A percentile compares a stretch with the other conserved stretches of the same genome.
Evolutionary conservation across 2,797 vertebrate genomes (phyloP).

Genomic region (Taeniopygia guttata): DNA sequence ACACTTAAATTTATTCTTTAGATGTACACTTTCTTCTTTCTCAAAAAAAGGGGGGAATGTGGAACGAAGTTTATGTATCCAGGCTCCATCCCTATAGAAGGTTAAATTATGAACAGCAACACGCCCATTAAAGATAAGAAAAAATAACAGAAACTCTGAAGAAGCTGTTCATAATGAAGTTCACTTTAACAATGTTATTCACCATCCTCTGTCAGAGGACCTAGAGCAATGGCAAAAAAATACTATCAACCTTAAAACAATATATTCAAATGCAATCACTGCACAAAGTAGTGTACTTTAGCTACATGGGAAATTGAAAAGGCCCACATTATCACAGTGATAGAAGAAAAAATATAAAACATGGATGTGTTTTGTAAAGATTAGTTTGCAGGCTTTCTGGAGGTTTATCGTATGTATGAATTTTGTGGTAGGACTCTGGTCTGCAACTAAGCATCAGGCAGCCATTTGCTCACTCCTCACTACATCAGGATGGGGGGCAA

Average conservation of each 20-base stretch:
- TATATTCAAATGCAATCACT: conserved; percentile 14
- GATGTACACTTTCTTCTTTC: neutral
- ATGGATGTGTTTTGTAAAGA: neutral
- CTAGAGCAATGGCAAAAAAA: neutral
- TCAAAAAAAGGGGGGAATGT: neutral
- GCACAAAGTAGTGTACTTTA: neutral
- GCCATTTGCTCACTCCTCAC: neutral
- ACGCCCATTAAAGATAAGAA: neutral
- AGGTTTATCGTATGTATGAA: neutral
- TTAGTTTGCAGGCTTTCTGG: neutral
- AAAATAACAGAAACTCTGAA: neutral
- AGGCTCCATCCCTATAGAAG: neutral
- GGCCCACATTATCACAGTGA: neutral
- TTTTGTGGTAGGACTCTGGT: neutral
- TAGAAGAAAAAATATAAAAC: neutral
- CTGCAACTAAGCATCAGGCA: neutral
- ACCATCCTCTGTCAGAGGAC: conserved; percentile 11
- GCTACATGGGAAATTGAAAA: neutral
- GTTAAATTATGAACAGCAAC: neutral
- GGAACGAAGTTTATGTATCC: neutral
- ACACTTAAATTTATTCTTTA: neutral
- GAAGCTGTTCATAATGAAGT: neutral
- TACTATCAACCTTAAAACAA: neutral
- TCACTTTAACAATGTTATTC: conserved; percentile 11
- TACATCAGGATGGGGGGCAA: neutral